These are phyloP conservation scores for Natrix natrix DNA, from an alignment of 2,797 vertebrate genomes.

Conservation along the genomic window DNA sequence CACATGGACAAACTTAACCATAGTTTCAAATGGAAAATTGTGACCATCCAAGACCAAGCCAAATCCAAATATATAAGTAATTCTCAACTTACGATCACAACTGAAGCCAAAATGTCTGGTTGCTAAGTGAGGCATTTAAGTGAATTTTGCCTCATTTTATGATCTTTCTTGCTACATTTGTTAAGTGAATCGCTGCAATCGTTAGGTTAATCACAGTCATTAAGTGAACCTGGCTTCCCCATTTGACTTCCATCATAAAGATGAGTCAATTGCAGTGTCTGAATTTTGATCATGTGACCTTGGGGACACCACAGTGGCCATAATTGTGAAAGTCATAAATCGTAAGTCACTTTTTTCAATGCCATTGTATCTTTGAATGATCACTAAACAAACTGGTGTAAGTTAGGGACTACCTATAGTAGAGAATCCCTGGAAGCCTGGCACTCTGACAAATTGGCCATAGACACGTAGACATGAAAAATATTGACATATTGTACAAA, in stretches of 20 bases:
- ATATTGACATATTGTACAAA: background rate
- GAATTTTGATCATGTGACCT: background rate
- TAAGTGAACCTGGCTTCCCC: too few species aligned
- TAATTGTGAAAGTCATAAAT: background rate
- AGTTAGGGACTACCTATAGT: background rate
- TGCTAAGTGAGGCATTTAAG: background rate
- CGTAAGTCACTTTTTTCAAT: background rate
- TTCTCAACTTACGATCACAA: rapidly evolving
- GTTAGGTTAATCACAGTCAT: too few species aligned
- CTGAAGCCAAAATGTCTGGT: background rate
- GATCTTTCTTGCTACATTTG: background rate
- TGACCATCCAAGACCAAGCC: background rate
- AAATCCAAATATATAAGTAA: background rate
- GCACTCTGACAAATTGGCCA: background rate
- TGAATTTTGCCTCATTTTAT: background rate
- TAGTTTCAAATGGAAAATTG: background rate
- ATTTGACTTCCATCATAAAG: too few species aligned
- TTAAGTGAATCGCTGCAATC: background rate
- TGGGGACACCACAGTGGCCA: background rate
- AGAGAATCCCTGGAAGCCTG: background rate
- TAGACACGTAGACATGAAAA: background rate
- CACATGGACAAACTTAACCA: background rate
- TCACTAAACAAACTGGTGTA: background rate
- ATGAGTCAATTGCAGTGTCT: too few species aligned
- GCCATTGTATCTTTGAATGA: background rate